Evolutionary conservation across 2,888 invertebrate species (phyloP), one percentile per base, ranked within the genome.

Genomic region (Cryptocephalus moraei): DNA sequence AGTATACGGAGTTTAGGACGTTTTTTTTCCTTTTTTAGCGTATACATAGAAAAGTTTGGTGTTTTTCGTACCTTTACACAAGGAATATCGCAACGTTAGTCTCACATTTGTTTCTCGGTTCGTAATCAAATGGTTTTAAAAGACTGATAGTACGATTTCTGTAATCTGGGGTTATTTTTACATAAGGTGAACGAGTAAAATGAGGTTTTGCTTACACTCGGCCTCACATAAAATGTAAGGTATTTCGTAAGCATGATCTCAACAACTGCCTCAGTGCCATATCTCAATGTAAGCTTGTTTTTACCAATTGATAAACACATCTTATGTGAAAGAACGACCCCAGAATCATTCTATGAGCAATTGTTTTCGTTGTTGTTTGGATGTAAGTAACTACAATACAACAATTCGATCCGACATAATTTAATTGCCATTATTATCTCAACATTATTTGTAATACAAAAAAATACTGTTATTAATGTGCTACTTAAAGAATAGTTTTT

Each of bases 401-500:
- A 22, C 22, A 22, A 36, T 36, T 36, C 36, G 36, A 36, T 36
- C 12, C 36, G 22, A 22, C 36, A 36, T 36, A 2, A 11, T 36
- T 36, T 4, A 11, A 36, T 36, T 36, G 36, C 36, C 36, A 36
- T 36, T 43, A 46, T 54, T 52, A 50, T 52, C 45, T 50, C 54
- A 50, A 49, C 51, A 45, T 53, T 53, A 47, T 53, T 53, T 49
- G 53, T 50, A 51, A 50, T 48, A 36, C 12, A 12, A 36, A 45
- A 52, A 54, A 53, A 54, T 52, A 53, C 55, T 58, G 58, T 60
- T 57, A 58, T 58, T 54, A 58, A 60, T 62, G 59, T 62, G 60
- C 61, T 62, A 61, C 60, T 62, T 60, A 59, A 55, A 4, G 22
- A 22, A 62, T 62, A 60, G 57, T 59, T 61, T 61, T 57, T 60